Base-by-base conservation (phyloP, 2,797 vertebrate genomes). In the Etheostoma nigrum region DNA sequence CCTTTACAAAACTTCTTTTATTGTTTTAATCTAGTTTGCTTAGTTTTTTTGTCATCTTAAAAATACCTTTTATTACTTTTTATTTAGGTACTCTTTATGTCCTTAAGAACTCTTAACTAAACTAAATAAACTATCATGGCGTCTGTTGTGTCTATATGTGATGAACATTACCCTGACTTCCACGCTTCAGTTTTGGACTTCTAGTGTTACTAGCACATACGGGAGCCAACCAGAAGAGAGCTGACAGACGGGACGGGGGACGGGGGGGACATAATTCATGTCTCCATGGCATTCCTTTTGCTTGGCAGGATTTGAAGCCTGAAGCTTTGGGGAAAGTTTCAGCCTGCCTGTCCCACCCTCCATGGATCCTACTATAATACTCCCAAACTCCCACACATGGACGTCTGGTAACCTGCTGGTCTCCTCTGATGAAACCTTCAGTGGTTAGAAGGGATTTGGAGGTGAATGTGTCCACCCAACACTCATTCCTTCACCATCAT, bases 211-310 rank as follows among this genome's bases (percentile, higher is more conserved):
- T 40, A 27, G 61, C 33, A 30, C 47, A 14, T 4, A n/a, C 1
- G 13, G 33, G 42, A 19, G 36, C 65, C 74, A 66, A 72, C 8
- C 52, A 44, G 53, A 59, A n/a, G 6, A 5, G n/a, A 59, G 67
- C 49, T 51, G 48, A 67, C 72, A 6, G 52, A n/a, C 51, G 18
- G 69, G 6, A 23, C 21, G 21, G 21, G 21, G 21, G 21, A 23
- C 21, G 21, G 21, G 21, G 21, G 21, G 21, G 21, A 23, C 77
- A 81, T 81, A 72, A 81, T 80, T 86, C 79, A 81, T 15, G 44
- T 78, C 81, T 80, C 65, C 76, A 83, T 40, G 73, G 83, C 79
- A 88, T 82, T 89, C 82, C 77, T 75, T 74, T 75, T 47, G 75
- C 81, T 64, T 40, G 40, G 33, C 62, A 54, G 76, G 65, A 76